phyloP scores from a whole-genome alignment of 2,113 vertebrate genomes.

The Salvator merianae region DNA sequence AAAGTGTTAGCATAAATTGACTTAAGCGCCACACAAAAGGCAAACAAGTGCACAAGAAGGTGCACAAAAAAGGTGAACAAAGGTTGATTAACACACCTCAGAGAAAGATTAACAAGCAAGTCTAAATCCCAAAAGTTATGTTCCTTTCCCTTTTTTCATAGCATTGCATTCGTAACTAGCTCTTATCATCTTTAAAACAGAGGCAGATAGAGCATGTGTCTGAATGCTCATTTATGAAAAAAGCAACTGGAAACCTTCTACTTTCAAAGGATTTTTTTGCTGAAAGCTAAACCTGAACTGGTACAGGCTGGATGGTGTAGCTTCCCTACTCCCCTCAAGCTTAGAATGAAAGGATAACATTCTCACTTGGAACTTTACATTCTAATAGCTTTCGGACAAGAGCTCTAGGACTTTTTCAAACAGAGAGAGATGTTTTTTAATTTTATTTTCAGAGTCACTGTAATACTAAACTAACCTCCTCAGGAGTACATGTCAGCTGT shows the following conservation, averaged over 20 bases:
- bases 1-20: constrained; percentile 42
- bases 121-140: not conserved
- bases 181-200: not conserved
- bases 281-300: not conserved
- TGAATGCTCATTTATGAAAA: not conserved
- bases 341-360: not conserved
- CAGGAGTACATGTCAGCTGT: too few relatives aligned
- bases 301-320: not conserved
- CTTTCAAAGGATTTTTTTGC: not conserved
- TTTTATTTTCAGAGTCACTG: too few relatives aligned
- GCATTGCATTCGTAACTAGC: not conserved
- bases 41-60: too few relatives aligned
- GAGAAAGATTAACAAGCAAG: constrained; percentile 17
- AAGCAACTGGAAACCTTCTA: not conserved
- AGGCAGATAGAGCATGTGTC: not conserved
- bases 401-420: not conserved
- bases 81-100: constrained; percentile 26
- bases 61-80: constrained; percentile 3
- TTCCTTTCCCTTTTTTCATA: not conserved
- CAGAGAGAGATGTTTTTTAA: not conserved
- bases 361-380: not conserved
- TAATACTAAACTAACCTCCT: too few relatives aligned
- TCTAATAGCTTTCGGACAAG: not conserved
- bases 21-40: constrained; percentile 28
- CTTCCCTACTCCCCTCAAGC: not conserved